Evolutionary conservation across 30 jellyfish, hydroid and myxozoan genomes (phyloP), one percentile per base, ranked within the genome.

Genomic region (Hydractinia echinata): DNA sequence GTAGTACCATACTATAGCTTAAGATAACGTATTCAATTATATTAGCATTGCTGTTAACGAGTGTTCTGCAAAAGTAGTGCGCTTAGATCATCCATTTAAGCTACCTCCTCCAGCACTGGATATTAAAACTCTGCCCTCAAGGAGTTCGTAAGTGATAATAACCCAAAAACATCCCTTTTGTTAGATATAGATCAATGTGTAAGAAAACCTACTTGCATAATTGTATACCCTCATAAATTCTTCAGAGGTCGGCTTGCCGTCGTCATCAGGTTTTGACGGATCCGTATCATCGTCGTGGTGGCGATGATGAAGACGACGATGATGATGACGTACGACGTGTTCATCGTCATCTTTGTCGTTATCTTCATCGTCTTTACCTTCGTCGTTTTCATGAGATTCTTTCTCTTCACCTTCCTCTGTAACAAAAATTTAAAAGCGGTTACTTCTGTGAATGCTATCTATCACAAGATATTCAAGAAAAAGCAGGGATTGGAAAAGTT

Each of bases 231-330:
- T 64, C 51, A 64, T 64, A 13, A 64, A 64, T 4, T 64, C 74
- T 7, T 64, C 74, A 13, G 74, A 64, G 0, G 74, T 51, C 39
- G 74, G 74, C 39, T 64, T 64, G 9, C 51, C 74, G 74, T 64
- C 74, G 8, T 8, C 18, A 13, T 64, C 74, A 13, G 74, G 74
- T 13, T 13, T 64, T 7, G 74, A 64, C 7, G 74, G 74, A 3
- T 64, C 74, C 16, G 51, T 64, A 51, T 64, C 74, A 13, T 64
- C 74, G 39, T n/a, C 74, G 39, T 13, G 74, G 74, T 58, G 30
- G 78, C 3, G 19, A 20, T 67, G 50, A 21, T 20, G 78, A 71
- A 19, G 55, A 20, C 81, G 55, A 20, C 52, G 68, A 50, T 71
- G 81, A 9, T 71, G 81, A 52, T 8, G 81, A 20, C 51, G 81